phyloP scores from a whole-genome alignment of 1,140 invertebrate species.

The Zaprionus ghesquierei region DNA sequence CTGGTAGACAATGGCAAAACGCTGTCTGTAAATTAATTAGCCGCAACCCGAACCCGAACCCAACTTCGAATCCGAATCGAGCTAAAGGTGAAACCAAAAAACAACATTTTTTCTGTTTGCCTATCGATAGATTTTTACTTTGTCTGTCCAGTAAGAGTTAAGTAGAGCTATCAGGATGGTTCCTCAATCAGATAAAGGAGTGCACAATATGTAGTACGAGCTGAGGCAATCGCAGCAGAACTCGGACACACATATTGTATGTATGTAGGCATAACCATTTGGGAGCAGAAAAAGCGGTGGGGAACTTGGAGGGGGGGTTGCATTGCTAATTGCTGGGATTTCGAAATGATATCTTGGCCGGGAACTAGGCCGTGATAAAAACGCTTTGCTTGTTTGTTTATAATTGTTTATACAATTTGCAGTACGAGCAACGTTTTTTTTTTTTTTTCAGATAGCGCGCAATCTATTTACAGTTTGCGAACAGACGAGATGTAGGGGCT shows the following conservation, averaged over 20 bases:
- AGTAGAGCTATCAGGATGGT: not conserved
- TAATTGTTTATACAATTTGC: conserved; percentile 79
- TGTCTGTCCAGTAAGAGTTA: not conserved
- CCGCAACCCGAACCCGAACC: not conserved
- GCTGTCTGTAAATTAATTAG: conserved; percentile 43
- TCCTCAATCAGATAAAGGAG: not conserved
- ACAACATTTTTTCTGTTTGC: not conserved
- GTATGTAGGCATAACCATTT: too few relatives aligned
- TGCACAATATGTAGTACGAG: not conserved
- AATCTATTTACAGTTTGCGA: conserved; percentile 54
- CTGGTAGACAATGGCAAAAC: conserved; percentile 25
- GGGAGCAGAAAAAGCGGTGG: not conserved
- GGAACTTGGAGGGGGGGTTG: not conserved
- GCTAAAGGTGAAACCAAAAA: conserved; percentile 9
- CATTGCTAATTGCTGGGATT: conserved; percentile 32
- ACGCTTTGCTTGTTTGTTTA: conserved; percentile 71
- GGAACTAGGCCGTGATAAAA: conserved; percentile 78
- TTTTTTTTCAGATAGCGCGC: conserved; percentile 55
- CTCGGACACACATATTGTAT: not conserved
- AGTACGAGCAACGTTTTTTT: conserved; percentile 41
- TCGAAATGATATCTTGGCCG: conserved; percentile 62
- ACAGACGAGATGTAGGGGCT: conserved; percentile 3
- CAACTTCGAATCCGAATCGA: not conserved
- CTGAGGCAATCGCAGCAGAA: not conserved
- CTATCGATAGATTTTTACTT: not conserved